These are phyloP conservation scores for Cyprinodon variegatus DNA, from an alignment of 2,113 vertebrate species.

Conservation along the genomic window DNA sequence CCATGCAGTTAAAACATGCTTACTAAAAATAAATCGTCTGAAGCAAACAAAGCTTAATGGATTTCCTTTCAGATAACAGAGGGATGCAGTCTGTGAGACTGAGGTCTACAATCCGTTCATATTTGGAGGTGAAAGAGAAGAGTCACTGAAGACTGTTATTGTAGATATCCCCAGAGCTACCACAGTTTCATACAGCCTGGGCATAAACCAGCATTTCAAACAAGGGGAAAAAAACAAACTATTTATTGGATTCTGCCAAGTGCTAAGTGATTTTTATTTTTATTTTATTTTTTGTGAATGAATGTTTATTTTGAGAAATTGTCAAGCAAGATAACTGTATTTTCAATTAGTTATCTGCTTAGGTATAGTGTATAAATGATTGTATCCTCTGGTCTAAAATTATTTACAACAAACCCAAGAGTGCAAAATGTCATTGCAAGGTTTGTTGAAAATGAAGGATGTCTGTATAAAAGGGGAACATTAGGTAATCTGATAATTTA, in stretches of 20 bases:
- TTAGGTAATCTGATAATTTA: too few species aligned
- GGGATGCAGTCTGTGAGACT: conserved; percentile 22
- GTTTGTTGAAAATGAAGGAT: too few species aligned
- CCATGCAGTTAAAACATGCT: conserved; percentile 25
- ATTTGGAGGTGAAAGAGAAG: conserved; percentile 44
- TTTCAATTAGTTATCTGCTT: too few species aligned
- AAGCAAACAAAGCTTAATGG: conserved; percentile 10
- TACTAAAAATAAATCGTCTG: neutral
- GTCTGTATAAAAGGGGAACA: too few species aligned
- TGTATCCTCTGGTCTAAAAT: too few species aligned
- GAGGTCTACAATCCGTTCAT: conserved; percentile 2
- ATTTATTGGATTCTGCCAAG: conserved; percentile 57
- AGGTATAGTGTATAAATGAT: too few species aligned
- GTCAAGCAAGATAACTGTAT: too few species aligned
- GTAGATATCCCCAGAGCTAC: conserved; percentile 29
- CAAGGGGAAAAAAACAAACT: conserved; percentile 41
- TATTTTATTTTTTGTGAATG: too few species aligned
- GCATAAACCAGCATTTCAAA: conserved; percentile 49
- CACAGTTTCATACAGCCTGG: conserved; percentile 40
- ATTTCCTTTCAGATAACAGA: conserved; percentile 18
- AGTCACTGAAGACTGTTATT: conserved; percentile 20
- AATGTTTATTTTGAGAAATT: neutral
- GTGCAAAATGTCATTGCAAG: too few species aligned
- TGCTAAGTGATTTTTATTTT: conserved; percentile 28
- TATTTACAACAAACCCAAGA: too few species aligned